Evolutionary conservation across 2,797 vertebrate species (phyloP).

Genomic region (Lagorchestes hirsutus): DNA sequence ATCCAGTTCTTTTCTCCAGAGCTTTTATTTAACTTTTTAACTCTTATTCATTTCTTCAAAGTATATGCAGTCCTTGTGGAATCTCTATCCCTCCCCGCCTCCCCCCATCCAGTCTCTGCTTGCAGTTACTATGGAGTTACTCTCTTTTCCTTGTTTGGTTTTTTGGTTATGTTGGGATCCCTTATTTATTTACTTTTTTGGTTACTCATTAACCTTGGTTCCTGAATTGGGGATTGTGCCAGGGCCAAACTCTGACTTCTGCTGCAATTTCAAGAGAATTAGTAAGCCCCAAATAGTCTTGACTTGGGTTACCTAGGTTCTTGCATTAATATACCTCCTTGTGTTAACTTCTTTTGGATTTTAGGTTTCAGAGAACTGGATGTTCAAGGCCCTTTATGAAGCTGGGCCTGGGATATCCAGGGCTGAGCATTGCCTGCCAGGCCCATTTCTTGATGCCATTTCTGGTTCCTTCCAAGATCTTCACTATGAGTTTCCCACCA

Average conservation of each 20-base stretch:
- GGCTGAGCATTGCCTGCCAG: background rate
- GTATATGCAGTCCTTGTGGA: background rate
- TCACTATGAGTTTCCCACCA: background rate
- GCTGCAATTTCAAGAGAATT: background rate
- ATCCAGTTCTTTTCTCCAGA: background rate
- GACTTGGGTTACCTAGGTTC: background rate
- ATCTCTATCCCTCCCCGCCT: background rate
- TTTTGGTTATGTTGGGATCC: background rate
- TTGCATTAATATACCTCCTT: background rate
- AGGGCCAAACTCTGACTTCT: background rate
- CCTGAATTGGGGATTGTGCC: background rate
- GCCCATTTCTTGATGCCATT: background rate
- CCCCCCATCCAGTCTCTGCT: background rate
- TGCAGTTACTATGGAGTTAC: background rate
- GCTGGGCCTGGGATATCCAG: background rate
- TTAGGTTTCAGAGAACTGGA: background rate
- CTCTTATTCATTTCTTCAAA: background rate
- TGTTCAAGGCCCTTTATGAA: background rate
- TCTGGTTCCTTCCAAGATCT: background rate
- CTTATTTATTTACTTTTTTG: background rate
- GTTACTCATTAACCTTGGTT: background rate
- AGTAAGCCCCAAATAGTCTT: background rate
- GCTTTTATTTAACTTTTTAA: background rate
- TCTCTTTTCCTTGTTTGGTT: background rate
- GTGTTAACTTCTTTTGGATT: background rate